Evolutionary conservation across 30 jellyfish, hydroid and myxozoan genomes (phyloP), one percentile per base, ranked within the genome.

Genomic region (Euphysa ruthae): DNA sequence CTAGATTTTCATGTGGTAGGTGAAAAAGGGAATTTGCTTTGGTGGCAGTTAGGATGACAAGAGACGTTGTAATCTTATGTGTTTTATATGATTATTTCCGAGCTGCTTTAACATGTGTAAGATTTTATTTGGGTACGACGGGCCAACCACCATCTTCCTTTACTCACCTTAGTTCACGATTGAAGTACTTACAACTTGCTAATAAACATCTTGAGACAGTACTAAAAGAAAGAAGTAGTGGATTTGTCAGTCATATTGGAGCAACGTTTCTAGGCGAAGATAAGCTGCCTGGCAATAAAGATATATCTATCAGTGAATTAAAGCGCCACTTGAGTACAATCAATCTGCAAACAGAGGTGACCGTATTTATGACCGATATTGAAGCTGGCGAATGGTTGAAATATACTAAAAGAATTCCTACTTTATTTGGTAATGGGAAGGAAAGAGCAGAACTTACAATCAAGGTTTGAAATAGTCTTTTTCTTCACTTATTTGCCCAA

Each of bases 91-190:
- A 88, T 69, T 82, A 32, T 66, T 88, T 79, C 69, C 76, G 97
- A 60, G 97, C 94, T 15, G 97, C 97, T 4, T 73, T 77, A 20
- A 79, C 97, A 16, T 80, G 97, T 44, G 85, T 88, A 19, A 84
- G 94, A 15, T 88, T 88, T 62, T 88, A 80, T 54, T 69, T 88
- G 72, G 97, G 97, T 15, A 71, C 90, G 28, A 49, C 93, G 4
- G 84, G 94, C 15, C 75, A 50, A 29, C 93, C 94, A 7, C 93
- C 97, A 20, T 24, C 65, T 35, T 73, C 93, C 19, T 76, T 58
- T 74, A 62, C 61, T 18, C 94, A 81, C 8, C 77, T 88, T 34
- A 21, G 34, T 62, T 56, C 43, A 56, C 79, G 97, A 20, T 42
- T 73, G 19, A 19, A 26, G 5, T 66, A 88, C 68, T 70, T 88